Evolutionary conservation across 2,888 invertebrate genomes (phyloP), one percentile per base, ranked within the genome.

Genomic region (Diadromus collaris): DNA sequence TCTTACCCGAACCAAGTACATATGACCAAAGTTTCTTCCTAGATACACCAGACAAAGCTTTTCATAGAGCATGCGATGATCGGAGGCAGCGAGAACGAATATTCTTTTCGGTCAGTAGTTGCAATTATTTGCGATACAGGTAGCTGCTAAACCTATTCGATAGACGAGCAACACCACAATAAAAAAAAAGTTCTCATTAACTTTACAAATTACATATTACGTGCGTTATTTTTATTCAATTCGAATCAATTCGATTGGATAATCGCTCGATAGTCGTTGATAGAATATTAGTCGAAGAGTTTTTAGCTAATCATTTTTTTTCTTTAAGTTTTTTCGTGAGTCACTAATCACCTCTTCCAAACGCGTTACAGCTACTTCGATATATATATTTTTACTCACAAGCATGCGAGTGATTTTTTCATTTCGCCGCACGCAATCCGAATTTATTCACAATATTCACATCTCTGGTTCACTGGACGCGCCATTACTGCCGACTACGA

Each of bases 1-100:
- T 16, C 94, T 99, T 64, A 98, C 98, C 76, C 95, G 96, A 91
- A 98, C 98, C 83, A 98, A 98, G 93, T 98, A 97, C 91, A 97
- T 97, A 89, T 90, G 87, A 90, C 80, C 75, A 76, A 82, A 75
- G 69, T 81, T 83, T 64, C 60, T 79, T 60, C 83, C 78, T 74
- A 79, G 74, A 80, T 54, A 65, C 60, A 78, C 79, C 60, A 79
- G 81, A 71, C 74, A 82, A 83, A 78, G 74, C 80, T 78, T 76
- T 76, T 79, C 16, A 27, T 61, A 60, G 69, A 65, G 76, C 73
- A 76, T 79, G 79, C 44, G 48, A 72, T 75, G 58, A 76, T 56
- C 29, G 24, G 56, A 27, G 58, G 27, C 34, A 63, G 41, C 74
- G 38, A 69, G 44, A 56, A 46, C 41, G 54, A 32, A 51, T 24